Conservation (phyloP, 2,797 vertebrate species). For the Gallinago stenura region DNA sequence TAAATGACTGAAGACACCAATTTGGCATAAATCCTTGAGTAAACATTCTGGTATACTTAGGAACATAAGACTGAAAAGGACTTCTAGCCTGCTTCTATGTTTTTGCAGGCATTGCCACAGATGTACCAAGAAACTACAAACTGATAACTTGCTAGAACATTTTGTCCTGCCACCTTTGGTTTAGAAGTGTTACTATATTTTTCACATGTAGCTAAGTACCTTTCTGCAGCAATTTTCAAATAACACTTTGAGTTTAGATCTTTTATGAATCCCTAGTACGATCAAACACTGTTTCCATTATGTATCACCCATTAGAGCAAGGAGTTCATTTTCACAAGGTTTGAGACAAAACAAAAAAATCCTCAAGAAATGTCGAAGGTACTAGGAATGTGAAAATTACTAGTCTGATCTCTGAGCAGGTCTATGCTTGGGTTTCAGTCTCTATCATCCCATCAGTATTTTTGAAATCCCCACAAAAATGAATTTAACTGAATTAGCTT, state of each 20-base stretch:
- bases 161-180: neutral
- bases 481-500: neutral
- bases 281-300: neutral
- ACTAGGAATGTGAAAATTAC: neutral
- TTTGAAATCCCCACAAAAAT: neutral
- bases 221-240: neutral
- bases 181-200: neutral
- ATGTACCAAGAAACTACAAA: neutral
- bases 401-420: neutral
- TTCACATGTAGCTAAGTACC: neutral
- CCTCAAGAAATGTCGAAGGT: neutral
- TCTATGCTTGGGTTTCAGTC: neutral
- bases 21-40: neutral
- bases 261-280: neutral
- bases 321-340: neutral
- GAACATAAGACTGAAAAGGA: neutral
- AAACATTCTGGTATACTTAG: neutral
- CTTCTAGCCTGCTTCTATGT: neutral
- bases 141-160: neutral
- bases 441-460: neutral
- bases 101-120: neutral
- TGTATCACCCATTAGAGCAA: neutral
- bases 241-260: neutral
- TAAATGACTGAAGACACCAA: neutral
- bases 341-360: conserved; percentile 3